Evolutionary conservation across 2,797 vertebrate species (phyloP).

Genomic region (Tangara arthus): DNA sequence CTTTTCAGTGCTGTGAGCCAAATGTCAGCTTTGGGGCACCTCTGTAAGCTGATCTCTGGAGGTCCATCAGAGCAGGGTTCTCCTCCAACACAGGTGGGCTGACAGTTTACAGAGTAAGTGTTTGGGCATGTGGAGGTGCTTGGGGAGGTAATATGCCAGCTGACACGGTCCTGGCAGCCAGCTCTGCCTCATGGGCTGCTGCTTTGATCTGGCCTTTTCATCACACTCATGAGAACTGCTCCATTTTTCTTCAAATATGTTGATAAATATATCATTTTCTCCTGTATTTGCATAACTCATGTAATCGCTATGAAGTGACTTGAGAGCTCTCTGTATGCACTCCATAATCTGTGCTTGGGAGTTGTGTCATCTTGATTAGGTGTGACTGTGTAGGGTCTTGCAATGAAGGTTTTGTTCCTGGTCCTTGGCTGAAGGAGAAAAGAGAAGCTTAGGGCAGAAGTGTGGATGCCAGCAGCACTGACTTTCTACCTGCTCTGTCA

Average conservation of each 20-base stretch:
- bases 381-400: not conserved
- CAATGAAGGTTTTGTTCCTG: not conserved
- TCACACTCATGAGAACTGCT: not conserved
- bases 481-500: not conserved
- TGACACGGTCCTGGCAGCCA: conserved; percentile 26
- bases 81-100: conserved; percentile 30
- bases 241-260: not conserved
- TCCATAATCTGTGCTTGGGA: conserved; percentile 27
- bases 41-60: not conserved
- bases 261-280: conserved; percentile 45
- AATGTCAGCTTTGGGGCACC: not conserved
- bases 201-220: conserved; percentile 47
- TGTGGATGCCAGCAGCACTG: not conserved
- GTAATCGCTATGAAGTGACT: not conserved
- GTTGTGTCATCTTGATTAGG: conserved; percentile 55
- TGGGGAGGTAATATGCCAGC: not conserved
- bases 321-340: not conserved
- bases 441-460: not conserved
- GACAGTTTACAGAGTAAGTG: conserved; percentile 36
- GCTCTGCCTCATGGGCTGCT: conserved; percentile 6
- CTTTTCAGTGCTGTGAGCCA: not conserved
- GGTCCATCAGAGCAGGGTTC: not conserved
- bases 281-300: not conserved
- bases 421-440: not conserved
- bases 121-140: conserved; percentile 34